These are phyloP conservation scores for Otocyon megalotis DNA, from an alignment of 2,113 vertebrate genomes.

Conservation along the genomic window DNA sequence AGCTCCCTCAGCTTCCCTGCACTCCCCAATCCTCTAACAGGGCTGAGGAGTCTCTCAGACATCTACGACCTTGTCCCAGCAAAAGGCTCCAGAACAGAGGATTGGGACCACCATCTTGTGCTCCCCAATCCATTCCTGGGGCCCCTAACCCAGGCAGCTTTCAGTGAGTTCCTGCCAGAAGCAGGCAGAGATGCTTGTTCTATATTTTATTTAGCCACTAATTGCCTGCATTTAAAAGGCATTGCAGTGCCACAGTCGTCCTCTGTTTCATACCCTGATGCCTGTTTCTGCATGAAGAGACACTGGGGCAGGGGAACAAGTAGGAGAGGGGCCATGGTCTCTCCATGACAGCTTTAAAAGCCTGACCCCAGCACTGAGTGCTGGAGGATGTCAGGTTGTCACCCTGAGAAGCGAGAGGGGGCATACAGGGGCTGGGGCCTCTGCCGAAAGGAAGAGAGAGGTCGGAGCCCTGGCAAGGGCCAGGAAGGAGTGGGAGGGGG, in stretches of 20 bases:
- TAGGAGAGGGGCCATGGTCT: constrained; percentile 60
- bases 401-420: constrained; percentile 53
- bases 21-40: neutral
- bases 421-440: constrained; percentile 31
- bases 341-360: constrained; percentile 80
- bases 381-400: constrained; percentile 72
- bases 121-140: neutral
- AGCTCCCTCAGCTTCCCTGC: neutral
- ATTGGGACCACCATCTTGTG: neutral
- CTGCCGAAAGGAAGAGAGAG: constrained; percentile 56
- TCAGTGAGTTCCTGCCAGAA: constrained; percentile 40
- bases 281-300: constrained; percentile 79
- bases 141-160: neutral
- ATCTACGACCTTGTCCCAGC: neutral
- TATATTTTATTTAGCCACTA: constrained; percentile 79
- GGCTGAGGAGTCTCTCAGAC: neutral
- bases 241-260: constrained; percentile 66
- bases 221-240: constrained; percentile 80
- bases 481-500: constrained; percentile 21
- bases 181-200: constrained; percentile 34
- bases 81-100: neutral
- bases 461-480: constrained; percentile 40
- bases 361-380: constrained; percentile 70
- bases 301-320: constrained; percentile 39
- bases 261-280: constrained; percentile 78